Conservation (phyloP, 92 coral and sea anemone genomes). For the Galaxea fascicularis region DNA sequence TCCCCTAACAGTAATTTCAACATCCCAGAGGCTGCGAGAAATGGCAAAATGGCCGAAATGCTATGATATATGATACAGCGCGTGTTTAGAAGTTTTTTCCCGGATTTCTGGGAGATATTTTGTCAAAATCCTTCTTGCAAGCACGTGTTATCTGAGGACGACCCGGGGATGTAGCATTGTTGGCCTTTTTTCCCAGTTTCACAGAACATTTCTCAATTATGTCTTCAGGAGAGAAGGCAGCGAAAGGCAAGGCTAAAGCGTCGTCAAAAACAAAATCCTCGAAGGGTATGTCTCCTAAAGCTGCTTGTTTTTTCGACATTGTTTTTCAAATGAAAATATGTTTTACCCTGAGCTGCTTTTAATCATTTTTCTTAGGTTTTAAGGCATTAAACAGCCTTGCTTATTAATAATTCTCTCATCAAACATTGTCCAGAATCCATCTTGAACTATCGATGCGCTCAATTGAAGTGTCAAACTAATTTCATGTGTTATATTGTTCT, state of each 20-base stretch:
- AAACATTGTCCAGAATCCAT: background rate
- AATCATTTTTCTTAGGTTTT: background rate
- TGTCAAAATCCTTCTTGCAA: background rate
- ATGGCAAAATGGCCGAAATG: slow-evolving; percentile 38
- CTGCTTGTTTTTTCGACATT: background rate
- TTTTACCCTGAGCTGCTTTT: background rate
- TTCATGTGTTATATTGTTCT: background rate
- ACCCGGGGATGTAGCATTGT: slow-evolving; percentile 6
- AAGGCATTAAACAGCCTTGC: background rate
- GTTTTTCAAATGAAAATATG: background rate
- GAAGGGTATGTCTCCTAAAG: slow-evolving; percentile 6
- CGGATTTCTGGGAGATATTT: background rate
- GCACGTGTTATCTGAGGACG: background rate
- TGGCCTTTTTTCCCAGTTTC: background rate
- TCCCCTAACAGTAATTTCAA: slow-evolving; percentile 22
- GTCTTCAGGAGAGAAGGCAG: slow-evolving; percentile 80
- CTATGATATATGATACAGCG: background rate
- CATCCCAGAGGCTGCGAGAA: background rate
- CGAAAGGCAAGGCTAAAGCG: slow-evolving; percentile 76
- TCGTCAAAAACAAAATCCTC: slow-evolving; percentile 51
- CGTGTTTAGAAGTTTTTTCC: slow-evolving; percentile 4
- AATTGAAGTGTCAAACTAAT: slow-evolving; percentile 8
- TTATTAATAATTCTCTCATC: slow-evolving; percentile 6
- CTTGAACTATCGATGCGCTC: background rate
- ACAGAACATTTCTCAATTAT: slow-evolving; percentile 16